Conservation (phyloP, 2,888 invertebrate species). For the Aproaerema taeniolella region DNA sequence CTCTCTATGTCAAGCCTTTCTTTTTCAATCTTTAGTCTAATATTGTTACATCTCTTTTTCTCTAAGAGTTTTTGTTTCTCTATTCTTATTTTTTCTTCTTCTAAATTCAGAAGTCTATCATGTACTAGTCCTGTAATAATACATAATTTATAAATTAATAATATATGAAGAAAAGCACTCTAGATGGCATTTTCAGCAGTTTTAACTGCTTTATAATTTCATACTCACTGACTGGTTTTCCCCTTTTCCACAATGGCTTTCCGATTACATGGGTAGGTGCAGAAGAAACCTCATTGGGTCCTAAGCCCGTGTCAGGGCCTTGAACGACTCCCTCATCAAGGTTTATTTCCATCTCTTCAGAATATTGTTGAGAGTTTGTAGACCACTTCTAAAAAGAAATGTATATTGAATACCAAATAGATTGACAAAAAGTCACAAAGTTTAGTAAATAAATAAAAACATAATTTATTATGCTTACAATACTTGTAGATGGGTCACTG, state of each 20-base stretch:
- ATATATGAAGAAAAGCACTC: no score
- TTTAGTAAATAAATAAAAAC: no score
- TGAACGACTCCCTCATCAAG: slow-evolving; percentile 32
- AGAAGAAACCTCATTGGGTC: slow-evolving; percentile 45
- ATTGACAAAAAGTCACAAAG: neutral
- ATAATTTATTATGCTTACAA: slow-evolving; percentile 25
- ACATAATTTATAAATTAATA: no score
- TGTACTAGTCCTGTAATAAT: slow-evolving; percentile 37
- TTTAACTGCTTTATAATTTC: no score
- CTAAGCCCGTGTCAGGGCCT: slow-evolving; percentile 37
- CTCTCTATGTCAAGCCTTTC: slow-evolving; percentile 50
- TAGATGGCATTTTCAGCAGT: no score
- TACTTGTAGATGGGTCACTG: slow-evolving; percentile 35
- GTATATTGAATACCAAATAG: no score
- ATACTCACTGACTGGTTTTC: slow-evolving; percentile 45
- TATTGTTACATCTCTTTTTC: slow-evolving; percentile 52
- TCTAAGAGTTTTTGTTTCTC: slow-evolving; percentile 52
- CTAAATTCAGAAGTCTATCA: slow-evolving; percentile 45
- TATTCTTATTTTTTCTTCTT: slow-evolving; percentile 51
- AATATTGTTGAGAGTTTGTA: slow-evolving; percentile 37
- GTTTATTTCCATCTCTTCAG: slow-evolving; percentile 38
- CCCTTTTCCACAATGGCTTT: slow-evolving; percentile 47
- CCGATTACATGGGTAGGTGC: slow-evolving; percentile 33
- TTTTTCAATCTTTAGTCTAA: slow-evolving; percentile 49
- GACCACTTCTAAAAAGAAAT: slow-evolving; percentile 40